Base-by-base conservation (phyloP, 2,888 invertebrate genomes). In the Nomada flava region DNA sequence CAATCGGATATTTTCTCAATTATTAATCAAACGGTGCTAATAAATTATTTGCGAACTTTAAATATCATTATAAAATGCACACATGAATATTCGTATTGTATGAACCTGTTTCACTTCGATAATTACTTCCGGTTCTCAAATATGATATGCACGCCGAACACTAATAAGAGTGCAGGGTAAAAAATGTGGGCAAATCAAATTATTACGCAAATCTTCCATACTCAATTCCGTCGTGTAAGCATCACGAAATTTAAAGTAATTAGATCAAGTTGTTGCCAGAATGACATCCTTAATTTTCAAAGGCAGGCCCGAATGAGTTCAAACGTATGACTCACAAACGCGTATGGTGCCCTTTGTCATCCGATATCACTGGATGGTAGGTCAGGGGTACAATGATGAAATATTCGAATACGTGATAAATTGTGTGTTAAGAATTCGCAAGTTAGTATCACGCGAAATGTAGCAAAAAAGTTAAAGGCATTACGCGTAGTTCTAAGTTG, bases 331-430 rank as follows among this genome's bases (percentile, higher is more conserved):
- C 60, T 53, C 63, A 20, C 9, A 60, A 60, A 79, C 64, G 7
- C 10, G 11, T 20, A 18, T 44, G 26, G 11, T 67, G 36, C 23
- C 42, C 50, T 63, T 36, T 42, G 5, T 44, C 11, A 20, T 36
- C 23, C 13, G 26, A 10, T 36, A 55, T 20, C 52, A 65, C 13
- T 47, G 47, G 11, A 42, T 26, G 52, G 23, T 63, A 76, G 71
- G 71, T 77, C 67, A 80, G 3, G 53, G 26, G 20, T 50, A 13
- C 0, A 2, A 10, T 26, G 36, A 63, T 23, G 53, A 65, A 65
- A 55, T 67, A 52, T 36, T 1, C 2, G 20, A 15, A 63, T 4
- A 20, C 18, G 47, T 15, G 11, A 60, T 20, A 18, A 44, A 44
- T 57, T 3, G 23, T 36, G 11, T 18, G 13, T 5, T 9, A 57